Base-by-base conservation (phyloP, 2,797 vertebrate genomes). In the Coregonus sp. region DNA sequence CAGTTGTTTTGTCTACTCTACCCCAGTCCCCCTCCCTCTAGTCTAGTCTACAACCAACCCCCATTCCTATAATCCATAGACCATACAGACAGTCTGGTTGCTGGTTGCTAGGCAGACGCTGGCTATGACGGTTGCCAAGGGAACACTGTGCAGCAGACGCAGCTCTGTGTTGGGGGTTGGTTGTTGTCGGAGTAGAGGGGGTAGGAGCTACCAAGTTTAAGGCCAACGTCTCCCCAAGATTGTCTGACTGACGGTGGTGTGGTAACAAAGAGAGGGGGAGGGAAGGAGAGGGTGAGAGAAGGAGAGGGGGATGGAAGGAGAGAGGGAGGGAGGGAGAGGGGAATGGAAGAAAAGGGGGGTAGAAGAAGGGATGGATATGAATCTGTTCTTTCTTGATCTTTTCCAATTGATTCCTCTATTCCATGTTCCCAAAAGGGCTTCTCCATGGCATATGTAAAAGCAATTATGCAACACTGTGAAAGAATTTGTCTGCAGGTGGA, bases 81-180 rank as follows among this genome's bases (percentile, higher is more conserved):
- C 59, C 59, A 63, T 67, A 83, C 75, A n/a, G 77, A 85, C 79
- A 84, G 80, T 70, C 81, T 11, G 59, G 59, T 25, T 84, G 84
- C 63, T 86, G 90, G 91, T 94, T 94, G 93, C 94, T 94, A 94
- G 91, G 93, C 93, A 94, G 92, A 82, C 90, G 65, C 65, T 29
- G 59, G 84, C 86, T 80, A 81, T 86, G 90, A 90, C 85, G 79
- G 93, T 94, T 93, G 90, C 92, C 92, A 91, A 90, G 93, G 93
- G 90, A 93, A 93, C 92, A 88, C 87, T 91, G 88, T 63, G 85
- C 89, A 92, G 88, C 87, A 91, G 89, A 91, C 83, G 89, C 88
- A 92, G 88, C 90, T 77, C 71, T 68, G 35, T 20, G 16, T 25
- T 63, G 67, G 15, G 29, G 67, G 67, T 40, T 69, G 67, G 31